phyloP scores from a whole-genome alignment of 2,888 invertebrate species.

The Himalopsyche japonica region DNA sequence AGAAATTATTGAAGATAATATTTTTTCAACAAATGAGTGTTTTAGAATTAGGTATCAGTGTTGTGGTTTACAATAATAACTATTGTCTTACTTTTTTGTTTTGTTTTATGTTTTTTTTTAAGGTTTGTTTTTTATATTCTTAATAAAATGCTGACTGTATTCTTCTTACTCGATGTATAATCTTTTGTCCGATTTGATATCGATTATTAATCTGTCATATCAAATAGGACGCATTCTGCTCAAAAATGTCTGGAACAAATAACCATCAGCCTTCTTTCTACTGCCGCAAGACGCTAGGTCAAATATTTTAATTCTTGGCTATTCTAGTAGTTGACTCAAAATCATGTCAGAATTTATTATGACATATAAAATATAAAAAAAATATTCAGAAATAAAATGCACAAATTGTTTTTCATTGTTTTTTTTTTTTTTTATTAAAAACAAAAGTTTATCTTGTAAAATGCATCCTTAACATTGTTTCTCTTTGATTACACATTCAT shows the following conservation, averaged over 20 bases:
- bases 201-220: no score
- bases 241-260: neutral
- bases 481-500: no score
- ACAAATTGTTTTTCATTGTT: neutral
- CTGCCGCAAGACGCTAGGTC: no score
- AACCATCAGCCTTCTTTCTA: neutral
- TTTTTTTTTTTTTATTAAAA: neutral
- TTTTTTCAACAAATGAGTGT: neutral
- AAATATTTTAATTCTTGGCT: no score
- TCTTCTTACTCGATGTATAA: no score
- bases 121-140: neutral
- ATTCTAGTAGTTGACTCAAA: neutral
- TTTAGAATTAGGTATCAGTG: neutral
- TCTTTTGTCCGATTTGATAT: no score
- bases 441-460: neutral
- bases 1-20: neutral
- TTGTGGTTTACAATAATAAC: neutral
- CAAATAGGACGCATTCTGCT: neutral
- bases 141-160: no score
- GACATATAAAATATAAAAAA: no score
- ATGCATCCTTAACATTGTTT: no score
- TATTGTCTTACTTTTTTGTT: neutral
- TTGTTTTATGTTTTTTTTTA: neutral
- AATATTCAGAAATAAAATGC: no score
- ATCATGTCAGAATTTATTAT: no score